Evolutionary conservation across 2,113 vertebrate genomes (phyloP).

Genomic region (Nerophis ophidion): DNA sequence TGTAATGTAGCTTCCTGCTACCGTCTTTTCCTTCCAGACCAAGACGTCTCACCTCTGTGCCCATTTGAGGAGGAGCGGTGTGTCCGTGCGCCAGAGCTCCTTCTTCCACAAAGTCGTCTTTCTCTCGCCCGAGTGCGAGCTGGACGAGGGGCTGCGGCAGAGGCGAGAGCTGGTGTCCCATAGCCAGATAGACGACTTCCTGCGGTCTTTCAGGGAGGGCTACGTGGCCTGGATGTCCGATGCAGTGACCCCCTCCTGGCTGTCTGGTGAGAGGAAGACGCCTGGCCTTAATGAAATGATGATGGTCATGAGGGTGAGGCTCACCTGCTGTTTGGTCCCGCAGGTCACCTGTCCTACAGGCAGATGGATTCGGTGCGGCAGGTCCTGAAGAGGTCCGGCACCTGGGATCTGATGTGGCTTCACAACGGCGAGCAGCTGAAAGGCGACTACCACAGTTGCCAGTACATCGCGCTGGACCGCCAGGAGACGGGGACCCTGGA

Average conservation of each 20-base stretch:
- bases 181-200: constrained; percentile 56
- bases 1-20: background rate
- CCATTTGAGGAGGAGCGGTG: constrained; percentile 61
- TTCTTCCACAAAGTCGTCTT: constrained; percentile 67
- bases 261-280: constrained; percentile 60
- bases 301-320: background rate
- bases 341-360: constrained; percentile 70
- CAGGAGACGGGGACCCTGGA: constrained; percentile 62
- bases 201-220: constrained; percentile 62
- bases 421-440: constrained; percentile 58
- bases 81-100: constrained; percentile 50
- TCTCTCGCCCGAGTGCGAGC: constrained; percentile 61
- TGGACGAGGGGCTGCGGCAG: constrained; percentile 60
- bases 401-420: constrained; percentile 68
- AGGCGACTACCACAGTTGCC: constrained; percentile 69
- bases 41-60: constrained; percentile 60
- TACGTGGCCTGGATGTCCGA: constrained; percentile 66
- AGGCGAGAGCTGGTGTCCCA: constrained; percentile 65
- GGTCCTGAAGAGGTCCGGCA: constrained; percentile 59
- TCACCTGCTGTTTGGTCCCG: constrained; percentile 1
- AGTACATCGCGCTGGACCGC: constrained; percentile 62
- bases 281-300: background rate
- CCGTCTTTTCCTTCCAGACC: constrained; percentile 37
- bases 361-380: constrained; percentile 59
- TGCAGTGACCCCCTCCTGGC: constrained; percentile 66